These are phyloP conservation scores for Scophthalmus maximus DNA, from an alignment of 2,113 vertebrate species.

Conservation along the genomic window DNA sequence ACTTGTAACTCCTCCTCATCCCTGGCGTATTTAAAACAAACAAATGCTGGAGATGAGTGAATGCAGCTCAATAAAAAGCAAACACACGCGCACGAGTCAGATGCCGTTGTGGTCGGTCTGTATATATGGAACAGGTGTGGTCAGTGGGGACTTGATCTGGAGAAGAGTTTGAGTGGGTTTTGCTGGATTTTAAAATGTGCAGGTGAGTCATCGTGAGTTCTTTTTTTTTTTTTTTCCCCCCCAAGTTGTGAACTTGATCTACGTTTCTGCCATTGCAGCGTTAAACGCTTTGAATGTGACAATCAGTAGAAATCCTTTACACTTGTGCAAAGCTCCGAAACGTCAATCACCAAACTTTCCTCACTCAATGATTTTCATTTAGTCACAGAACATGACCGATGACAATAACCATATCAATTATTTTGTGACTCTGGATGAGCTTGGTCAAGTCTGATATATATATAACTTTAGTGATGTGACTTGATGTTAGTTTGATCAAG, in stretches of 20 bases:
- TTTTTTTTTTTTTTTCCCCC: neutral
- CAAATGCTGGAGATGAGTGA: constrained; percentile 8
- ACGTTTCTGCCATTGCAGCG: neutral
- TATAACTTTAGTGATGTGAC: too few relatives aligned
- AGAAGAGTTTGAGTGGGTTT: constrained; percentile 8
- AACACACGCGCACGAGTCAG: neutral
- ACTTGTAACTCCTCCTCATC: too few relatives aligned
- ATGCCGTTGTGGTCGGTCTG: constrained; percentile 7
- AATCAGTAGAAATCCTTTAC: neutral
- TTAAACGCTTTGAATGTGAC: neutral
- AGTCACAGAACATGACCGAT: too few relatives aligned
- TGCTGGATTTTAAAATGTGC: constrained; percentile 16
- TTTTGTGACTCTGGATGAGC: too few relatives aligned
- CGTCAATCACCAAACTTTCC: too few relatives aligned
- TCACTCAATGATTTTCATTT: too few relatives aligned
- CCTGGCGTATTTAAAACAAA: neutral
- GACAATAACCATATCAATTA: too few relatives aligned
- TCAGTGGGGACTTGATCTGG: neutral
- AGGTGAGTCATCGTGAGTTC: constrained; percentile 43
- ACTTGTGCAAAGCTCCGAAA: too few relatives aligned
- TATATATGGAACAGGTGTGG: constrained; percentile 53
- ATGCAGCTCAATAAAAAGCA: constrained; percentile 53
- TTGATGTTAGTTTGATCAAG: too few relatives aligned
- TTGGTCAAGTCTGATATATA: too few relatives aligned
- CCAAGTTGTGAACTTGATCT: neutral